Base-by-base conservation (phyloP, 2,113 vertebrate genomes). In the Bostrychus sinensis region DNA sequence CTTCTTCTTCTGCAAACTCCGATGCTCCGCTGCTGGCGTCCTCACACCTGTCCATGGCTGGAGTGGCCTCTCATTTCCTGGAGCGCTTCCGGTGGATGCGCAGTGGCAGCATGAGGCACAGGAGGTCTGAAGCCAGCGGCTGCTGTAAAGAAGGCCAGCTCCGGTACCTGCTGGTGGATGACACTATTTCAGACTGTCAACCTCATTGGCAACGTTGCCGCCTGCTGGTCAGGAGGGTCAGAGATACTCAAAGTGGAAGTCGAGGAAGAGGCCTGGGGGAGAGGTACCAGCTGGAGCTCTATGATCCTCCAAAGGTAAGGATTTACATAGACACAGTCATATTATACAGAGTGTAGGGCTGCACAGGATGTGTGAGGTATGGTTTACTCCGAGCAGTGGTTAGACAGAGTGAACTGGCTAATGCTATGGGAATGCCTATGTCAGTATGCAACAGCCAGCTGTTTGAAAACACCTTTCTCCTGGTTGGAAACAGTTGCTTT, bases 251-350 rank as follows among this genome's bases (percentile, higher is more conserved):
- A 55, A 63, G 59, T 39, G 77, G 53, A 66, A 69, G 66, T 54
- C 72, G 70, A 76, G 61, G 43, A 42, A 5, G 71, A 66, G 78
- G 73, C 70, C 70, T 72, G 66, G 79, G 80, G 9, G 92, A 93
- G 22, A 91, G 86, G 23, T 93, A 92, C 3, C 78, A 94, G 76
- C 82, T 98, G 78, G 95, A 98, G 82, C 94, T 99, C 70, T 98
- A 95, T 3, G 95, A 98, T 87, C 97, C 96, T 0, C 96, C 96
- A 77, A 99, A 98, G 95, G 97, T 99, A 93, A 78, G 91, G 60
- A 60, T 59, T 5, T 37, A 50, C 41, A 70, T 54, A 9, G 36
- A 51, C 50, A n/a, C 41, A 55, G 12, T 56, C 16, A 46, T 58
- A 45, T 14, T 39, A 39, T 2, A 16, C 11, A 12, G 4, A 38